A percentile compares a stretch with the other conserved stretches of the same genome.
These are phyloP conservation scores for Rhyzopertha dominica DNA, from an alignment of 1,140 invertebrate species.

Conservation along the genomic window DNA sequence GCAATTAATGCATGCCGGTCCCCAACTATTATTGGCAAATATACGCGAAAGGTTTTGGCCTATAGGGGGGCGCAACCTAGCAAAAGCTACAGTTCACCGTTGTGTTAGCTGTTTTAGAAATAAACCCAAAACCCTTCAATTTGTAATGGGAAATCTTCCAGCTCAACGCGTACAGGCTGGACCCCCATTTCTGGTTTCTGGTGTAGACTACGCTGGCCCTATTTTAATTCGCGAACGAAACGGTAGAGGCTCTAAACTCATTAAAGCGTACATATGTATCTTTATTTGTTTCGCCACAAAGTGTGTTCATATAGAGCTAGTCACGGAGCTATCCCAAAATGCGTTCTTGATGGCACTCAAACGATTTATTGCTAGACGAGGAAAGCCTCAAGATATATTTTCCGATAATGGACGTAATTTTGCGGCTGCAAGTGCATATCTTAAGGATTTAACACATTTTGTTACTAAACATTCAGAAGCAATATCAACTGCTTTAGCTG, in stretches of 20 bases:
- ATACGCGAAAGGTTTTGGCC: not conserved
- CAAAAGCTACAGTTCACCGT: not conserved
- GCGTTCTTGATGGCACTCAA: conserved; percentile 1
- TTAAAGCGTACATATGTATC: conserved; percentile 28
- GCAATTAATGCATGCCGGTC: not conserved
- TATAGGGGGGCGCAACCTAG: not conserved
- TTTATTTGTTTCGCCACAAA: conserved; percentile 30
- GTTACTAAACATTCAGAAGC: too few species aligned
- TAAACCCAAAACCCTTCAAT: not conserved
- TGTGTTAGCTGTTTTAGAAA: conserved; percentile 1
- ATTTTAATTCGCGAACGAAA: conserved; percentile 21
- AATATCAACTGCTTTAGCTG: too few species aligned
- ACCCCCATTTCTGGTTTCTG: conserved; percentile 10
- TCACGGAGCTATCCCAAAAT: conserved; percentile 21
- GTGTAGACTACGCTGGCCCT: conserved; percentile 31
- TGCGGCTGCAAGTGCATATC: too few species aligned
- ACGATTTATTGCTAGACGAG: conserved; percentile 2
- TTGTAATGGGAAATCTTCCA: conserved; percentile 11
- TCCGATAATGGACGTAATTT: too few species aligned
- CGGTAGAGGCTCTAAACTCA: conserved; percentile 18
- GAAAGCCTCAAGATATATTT: not conserved
- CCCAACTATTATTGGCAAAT: conserved; percentile 1
- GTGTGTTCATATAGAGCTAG: conserved; percentile 33
- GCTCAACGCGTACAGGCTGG: not conserved
- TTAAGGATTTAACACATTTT: conserved; percentile 19